Evolutionary conservation across 2,888 invertebrate genomes (phyloP).

Genomic region (Trichopria drosophilae): DNA sequence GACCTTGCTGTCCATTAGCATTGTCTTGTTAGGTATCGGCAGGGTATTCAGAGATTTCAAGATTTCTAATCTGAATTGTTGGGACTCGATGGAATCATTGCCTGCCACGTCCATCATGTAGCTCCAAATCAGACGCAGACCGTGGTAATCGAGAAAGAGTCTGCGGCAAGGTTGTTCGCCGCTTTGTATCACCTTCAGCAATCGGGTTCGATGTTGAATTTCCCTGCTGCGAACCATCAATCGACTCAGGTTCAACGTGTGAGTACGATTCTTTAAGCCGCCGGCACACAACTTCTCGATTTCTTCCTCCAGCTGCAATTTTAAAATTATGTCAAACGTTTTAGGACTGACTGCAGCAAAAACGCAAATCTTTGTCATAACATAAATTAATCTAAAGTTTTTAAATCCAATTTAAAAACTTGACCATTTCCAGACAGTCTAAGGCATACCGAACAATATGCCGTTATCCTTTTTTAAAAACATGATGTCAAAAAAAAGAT

Average conservation of each 20-base stretch:
- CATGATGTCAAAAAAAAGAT: too few relatives aligned
- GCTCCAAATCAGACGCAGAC: slow-evolving; percentile 84
- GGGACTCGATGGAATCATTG: slow-evolving; percentile 58
- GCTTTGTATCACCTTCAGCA: slow-evolving; percentile 77
- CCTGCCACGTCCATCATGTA: slow-evolving; percentile 82
- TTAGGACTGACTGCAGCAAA: too few relatives aligned
- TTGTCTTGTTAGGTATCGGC: slow-evolving; percentile 91
- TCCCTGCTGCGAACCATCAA: slow-evolving; percentile 92
- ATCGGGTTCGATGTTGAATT: slow-evolving; percentile 71
- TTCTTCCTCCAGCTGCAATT: slow-evolving; percentile 80
- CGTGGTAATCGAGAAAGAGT: slow-evolving; percentile 91
- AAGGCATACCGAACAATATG: too few relatives aligned
- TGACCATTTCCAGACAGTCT: too few relatives aligned
- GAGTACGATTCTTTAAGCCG: slow-evolving; percentile 85
- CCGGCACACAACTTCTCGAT: slow-evolving; percentile 76
- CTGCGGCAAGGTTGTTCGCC: slow-evolving; percentile 82
- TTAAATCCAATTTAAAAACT: neutral
- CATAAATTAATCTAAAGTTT: too few relatives aligned
- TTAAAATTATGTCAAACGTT: too few relatives aligned
- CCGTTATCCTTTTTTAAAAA: too few relatives aligned
- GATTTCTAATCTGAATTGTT: slow-evolving; percentile 63
- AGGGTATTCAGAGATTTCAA: slow-evolving; percentile 80
- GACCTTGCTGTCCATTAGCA: slow-evolving; percentile 90
- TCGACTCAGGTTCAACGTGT: slow-evolving; percentile 86
- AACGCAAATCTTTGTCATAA: too few relatives aligned